phyloP scores from a whole-genome alignment of 1,140 invertebrate species.

The Harlomillsia oculata region DNA sequence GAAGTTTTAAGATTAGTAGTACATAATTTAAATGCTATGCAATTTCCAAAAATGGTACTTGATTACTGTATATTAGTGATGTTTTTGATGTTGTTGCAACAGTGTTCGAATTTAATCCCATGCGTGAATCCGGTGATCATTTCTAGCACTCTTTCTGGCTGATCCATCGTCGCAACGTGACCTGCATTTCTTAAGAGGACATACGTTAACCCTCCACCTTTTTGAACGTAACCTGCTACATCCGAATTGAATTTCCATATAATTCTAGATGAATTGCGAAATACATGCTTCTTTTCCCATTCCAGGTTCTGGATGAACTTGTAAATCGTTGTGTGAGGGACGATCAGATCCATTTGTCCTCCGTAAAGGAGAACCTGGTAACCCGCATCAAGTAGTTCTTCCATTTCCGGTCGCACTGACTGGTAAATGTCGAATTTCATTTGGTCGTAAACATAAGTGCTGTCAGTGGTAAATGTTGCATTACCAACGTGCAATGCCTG shows the following conservation, averaged over 20 bases:
- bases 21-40: too few relatives aligned
- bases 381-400: constrained; percentile 38
- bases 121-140: constrained; percentile 45
- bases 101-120: too few relatives aligned
- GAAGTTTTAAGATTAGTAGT: too few relatives aligned
- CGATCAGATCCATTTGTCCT: constrained; percentile 47
- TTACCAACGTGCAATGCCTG: constrained; percentile 22
- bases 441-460: constrained; percentile 12
- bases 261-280: constrained; percentile 37
- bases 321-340: constrained; percentile 40
- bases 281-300: constrained; percentile 41
- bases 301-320: constrained; percentile 41
- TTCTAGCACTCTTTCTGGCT: constrained; percentile 44
- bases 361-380: constrained; percentile 38
- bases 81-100: too few relatives aligned
- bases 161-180: constrained; percentile 46
- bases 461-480: constrained; percentile 11
- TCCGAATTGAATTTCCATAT: constrained; percentile 41
- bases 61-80: too few relatives aligned
- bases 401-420: constrained; percentile 38
- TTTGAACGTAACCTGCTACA: constrained; percentile 45
- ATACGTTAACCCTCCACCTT: constrained; percentile 43
- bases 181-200: constrained; percentile 44
- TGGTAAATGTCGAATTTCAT: constrained; percentile 27
- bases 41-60: too few relatives aligned